phyloP scores from a whole-genome alignment of 1,140 invertebrate genomes.

The Apis dorsata region DNA sequence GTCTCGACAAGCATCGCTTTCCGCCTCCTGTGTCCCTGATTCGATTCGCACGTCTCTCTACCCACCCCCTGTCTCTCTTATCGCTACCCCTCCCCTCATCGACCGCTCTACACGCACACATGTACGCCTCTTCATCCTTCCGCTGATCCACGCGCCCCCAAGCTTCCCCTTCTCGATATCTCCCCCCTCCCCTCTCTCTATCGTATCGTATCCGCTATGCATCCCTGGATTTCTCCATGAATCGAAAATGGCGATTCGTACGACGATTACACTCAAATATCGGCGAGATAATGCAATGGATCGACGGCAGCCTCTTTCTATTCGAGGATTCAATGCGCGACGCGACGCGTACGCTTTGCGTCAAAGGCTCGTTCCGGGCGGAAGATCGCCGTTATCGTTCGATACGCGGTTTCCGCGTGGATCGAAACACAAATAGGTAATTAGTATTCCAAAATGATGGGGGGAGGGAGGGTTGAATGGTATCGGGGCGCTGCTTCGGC shows the following conservation, averaged over 20 bases:
- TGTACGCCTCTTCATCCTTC: constrained; percentile 14
- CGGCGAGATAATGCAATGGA: too few relatives aligned
- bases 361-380: constrained; percentile 34
- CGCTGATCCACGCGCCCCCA: neutral
- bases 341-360: constrained; percentile 28
- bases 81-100: neutral
- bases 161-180: too few relatives aligned
- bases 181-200: too few relatives aligned
- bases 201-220: too few relatives aligned
- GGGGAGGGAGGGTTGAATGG: neutral
- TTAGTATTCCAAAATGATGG: constrained; percentile 16
- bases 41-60: constrained; percentile 26
- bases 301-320: neutral
- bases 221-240: too few relatives aligned
- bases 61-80: constrained; percentile 3
- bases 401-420: constrained; percentile 11
- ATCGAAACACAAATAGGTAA: constrained; percentile 23
- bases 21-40: constrained; percentile 10
- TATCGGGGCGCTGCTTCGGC: neutral
- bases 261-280: too few relatives aligned
- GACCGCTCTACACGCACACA: constrained; percentile 7
- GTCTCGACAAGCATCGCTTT: neutral
- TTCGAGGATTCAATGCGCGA: constrained; percentile 20
- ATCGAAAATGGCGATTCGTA: too few relatives aligned
- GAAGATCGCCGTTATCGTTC: constrained; percentile 24